These are phyloP conservation scores for Leptinotarsa texana DNA, from an alignment of 1,140 invertebrate genomes.

Conservation along the genomic window DNA sequence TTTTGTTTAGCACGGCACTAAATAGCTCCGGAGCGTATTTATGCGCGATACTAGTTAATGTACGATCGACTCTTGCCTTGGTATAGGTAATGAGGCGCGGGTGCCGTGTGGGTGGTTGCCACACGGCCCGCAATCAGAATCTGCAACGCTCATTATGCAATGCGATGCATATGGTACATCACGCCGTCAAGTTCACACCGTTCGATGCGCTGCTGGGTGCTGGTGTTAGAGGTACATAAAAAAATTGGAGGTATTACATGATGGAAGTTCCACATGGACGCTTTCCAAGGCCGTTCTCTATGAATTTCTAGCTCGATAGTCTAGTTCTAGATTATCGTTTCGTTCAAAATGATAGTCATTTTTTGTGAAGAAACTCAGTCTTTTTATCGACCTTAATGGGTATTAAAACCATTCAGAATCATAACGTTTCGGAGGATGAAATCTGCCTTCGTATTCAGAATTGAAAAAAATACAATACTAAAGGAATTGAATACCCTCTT, in stretches of 20 bases:
- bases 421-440: too few relatives aligned
- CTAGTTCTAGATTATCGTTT: too few relatives aligned
- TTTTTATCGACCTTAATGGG: too few relatives aligned
- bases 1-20: conserved; percentile 43
- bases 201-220: neutral
- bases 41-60: conserved; percentile 36
- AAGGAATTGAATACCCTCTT: too few relatives aligned
- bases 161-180: conserved; percentile 19
- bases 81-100: conserved; percentile 32
- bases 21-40: conserved; percentile 39
- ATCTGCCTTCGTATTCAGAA: too few relatives aligned
- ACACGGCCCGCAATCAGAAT: conserved; percentile 19
- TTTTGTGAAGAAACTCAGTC: too few relatives aligned
- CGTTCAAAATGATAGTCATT: too few relatives aligned
- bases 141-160: conserved; percentile 16
- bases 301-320: too few relatives aligned
- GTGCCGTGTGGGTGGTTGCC: conserved; percentile 38
- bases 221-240: neutral
- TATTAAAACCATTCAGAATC: too few relatives aligned
- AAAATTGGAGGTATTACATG: neutral
- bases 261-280: too few relatives aligned
- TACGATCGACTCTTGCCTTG: conserved; percentile 29
- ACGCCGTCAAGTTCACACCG: conserved; percentile 3
- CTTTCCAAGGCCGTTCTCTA: too few relatives aligned
- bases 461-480: too few relatives aligned